Base-by-base conservation (phyloP, 2,888 invertebrate species). In the Hypolimnas misippus region DNA sequence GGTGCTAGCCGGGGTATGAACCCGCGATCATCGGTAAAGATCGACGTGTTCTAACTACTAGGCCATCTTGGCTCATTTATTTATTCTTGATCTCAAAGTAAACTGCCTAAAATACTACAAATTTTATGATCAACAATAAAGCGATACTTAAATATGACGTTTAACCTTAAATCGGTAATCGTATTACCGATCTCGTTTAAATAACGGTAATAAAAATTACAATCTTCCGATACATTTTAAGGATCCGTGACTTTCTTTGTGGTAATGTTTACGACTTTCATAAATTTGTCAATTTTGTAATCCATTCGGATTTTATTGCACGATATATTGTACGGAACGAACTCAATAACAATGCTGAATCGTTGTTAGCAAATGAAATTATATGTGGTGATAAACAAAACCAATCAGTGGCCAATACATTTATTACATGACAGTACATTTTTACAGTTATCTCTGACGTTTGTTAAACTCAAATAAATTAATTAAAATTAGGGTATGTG, bases 241-340 rank as follows among this genome's bases (percentile, higher is more conserved):
- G 59, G 53, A 52, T 40, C 42, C 58, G 38, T 19, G 57, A 25
- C 42, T 64, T 57, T 64, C 66, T 67, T 62, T 67, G 61, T 62
- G 14, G 54, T 52, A 53, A 61, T 33, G 38, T 66, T 66, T 67
- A 67, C 53, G 58, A 53, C 64, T 49, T 56, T 57, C 66, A 64
- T 67, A 66, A 66, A 66, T 60, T 63, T 66, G 66, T 63, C 66
- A 63, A 63, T 66, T 64, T 67, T 62, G 66, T 67, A 67, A 67
- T 64, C 57, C 64, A 56, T 53, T 58, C 40, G 40, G 44, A 58
- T 42, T 67, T 67, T 67, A 67, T 67, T 62, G 56, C 56, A 42
- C 52, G 14, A 40, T 58, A 33, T 64, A 60, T 63, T 53, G 63
- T 58, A 21, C 44, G 53, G 49, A 57, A 14, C 46, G 38, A 21